These are phyloP conservation scores for Protonemura montana DNA, from an alignment of 2,888 invertebrate genomes.

Conservation along the genomic window DNA sequence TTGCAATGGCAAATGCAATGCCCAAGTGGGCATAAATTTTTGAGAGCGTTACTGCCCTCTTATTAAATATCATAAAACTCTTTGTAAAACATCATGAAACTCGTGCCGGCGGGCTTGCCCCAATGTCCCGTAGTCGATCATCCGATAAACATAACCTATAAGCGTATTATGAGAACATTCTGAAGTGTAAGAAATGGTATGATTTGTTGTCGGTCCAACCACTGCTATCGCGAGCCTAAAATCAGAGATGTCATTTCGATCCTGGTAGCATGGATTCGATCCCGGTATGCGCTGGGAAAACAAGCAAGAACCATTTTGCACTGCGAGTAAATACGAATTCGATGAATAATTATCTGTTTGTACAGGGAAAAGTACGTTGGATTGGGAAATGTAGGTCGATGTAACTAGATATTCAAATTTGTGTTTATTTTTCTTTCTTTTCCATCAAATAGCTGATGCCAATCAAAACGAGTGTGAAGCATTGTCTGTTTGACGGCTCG, in stretches of 20 bases:
- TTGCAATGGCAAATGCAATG: too few species aligned
- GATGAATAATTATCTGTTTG: conserved; percentile 23
- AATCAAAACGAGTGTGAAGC: not conserved
- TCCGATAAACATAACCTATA: too few species aligned
- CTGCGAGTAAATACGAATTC: conserved; percentile 19
- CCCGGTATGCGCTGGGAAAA: not conserved
- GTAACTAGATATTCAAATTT: conserved; percentile 19
- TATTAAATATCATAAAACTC: too few species aligned
- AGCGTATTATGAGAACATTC: too few species aligned
- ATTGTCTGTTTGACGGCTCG: not conserved
- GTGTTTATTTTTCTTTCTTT: conserved; percentile 19
- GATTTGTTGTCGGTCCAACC: too few species aligned
- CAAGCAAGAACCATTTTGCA: not conserved
- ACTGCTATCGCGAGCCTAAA: too few species aligned
- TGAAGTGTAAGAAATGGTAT: too few species aligned
- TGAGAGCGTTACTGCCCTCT: too few species aligned
- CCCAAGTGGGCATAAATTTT: too few species aligned
- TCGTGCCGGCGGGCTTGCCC: too few species aligned
- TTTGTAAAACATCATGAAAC: too few species aligned
- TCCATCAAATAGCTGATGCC: not conserved
- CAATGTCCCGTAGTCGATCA: too few species aligned
- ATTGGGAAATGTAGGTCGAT: not conserved
- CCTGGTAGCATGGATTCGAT: not conserved
- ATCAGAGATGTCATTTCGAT: not conserved
- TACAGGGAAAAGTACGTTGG: not conserved